A percentile compares a stretch with the other conserved stretches of the same genome.
Conservation (phyloP, 1,140 invertebrate species). For the Papilio aristodemus region DNA sequence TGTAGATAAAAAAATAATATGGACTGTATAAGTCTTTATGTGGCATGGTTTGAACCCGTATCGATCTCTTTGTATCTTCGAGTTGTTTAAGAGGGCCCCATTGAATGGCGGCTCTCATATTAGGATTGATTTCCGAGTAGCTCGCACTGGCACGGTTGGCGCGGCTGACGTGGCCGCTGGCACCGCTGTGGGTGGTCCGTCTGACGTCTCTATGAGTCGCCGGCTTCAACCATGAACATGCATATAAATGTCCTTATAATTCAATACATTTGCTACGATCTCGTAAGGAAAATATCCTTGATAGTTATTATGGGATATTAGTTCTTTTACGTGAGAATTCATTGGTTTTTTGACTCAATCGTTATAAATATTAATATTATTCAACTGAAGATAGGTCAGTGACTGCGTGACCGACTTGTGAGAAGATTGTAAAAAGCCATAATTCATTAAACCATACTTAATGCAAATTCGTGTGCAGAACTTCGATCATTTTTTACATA, state of each 20-base stretch:
- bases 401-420: too few relatives aligned
- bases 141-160: conserved; percentile 2
- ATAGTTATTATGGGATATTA: background rate
- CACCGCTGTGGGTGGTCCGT: conserved; percentile 63
- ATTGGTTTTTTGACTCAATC: background rate
- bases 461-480: too few relatives aligned
- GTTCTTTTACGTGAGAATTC: background rate
- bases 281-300: conserved; percentile 41
- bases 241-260: conserved; percentile 75
- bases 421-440: too few relatives aligned
- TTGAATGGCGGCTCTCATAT: conserved; percentile 29
- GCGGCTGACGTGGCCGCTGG: conserved; percentile 18
- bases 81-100: conserved; percentile 5
- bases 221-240: conserved; percentile 54
- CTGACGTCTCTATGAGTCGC: conserved; percentile 70
- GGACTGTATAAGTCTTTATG: conserved; percentile 14
- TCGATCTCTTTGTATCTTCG: background rate
- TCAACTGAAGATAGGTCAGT: too few relatives aligned
- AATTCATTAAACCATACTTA: too few relatives aligned
- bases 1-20: conserved; percentile 25
- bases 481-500: too few relatives aligned
- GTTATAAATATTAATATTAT: too few relatives aligned
- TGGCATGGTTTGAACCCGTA: conserved; percentile 1
- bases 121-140: conserved; percentile 42
- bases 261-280: conserved; percentile 70